Conservation (phyloP, 2,113 vertebrate species). For the Syrrhaptes paradoxus region DNA sequence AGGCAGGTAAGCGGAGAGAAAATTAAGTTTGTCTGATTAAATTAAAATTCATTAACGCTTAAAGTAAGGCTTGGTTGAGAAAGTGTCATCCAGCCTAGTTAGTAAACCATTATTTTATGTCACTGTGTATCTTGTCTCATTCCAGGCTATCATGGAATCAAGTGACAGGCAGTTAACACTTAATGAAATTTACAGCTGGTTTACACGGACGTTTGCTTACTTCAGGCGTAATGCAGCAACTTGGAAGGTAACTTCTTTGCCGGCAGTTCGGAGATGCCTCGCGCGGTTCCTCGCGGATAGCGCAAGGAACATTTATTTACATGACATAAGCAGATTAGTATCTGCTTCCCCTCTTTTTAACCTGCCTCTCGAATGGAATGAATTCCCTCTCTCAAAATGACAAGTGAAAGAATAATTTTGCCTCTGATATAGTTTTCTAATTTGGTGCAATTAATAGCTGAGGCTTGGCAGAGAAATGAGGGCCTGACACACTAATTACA, state of each 20-base stretch:
- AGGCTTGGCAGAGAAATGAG: constrained; percentile 93
- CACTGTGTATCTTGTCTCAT: constrained; percentile 88
- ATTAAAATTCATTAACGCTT: constrained; percentile 92
- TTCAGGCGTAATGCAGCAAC: constrained; percentile 99
- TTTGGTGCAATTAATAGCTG: constrained; percentile 99
- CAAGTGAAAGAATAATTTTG: constrained; percentile 98
- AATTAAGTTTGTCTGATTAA: constrained; percentile 91
- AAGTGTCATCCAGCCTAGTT: constrained; percentile 81
- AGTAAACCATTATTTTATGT: constrained; percentile 91
- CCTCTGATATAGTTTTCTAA: constrained; percentile 99
- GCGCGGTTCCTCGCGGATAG: constrained; percentile 74
- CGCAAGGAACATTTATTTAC: constrained; percentile 88
- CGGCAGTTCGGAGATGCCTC: constrained; percentile 66
- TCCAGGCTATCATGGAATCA: constrained; percentile 99
- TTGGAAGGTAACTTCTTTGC: constrained; percentile 92
- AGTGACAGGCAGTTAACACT: constrained; percentile 99
- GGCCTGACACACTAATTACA: constrained; percentile 99
- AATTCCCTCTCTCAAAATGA: constrained; percentile 95
- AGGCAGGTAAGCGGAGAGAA: constrained; percentile 97
- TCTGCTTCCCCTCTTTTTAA: constrained; percentile 86
- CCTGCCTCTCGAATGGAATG: constrained; percentile 89
- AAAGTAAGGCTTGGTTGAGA: constrained; percentile 80
- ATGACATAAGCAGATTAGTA: constrained; percentile 88
- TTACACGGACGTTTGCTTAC: constrained; percentile 99
- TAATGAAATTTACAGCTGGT: constrained; percentile 99